Evolutionary conservation across 2,888 invertebrate species (phyloP).

Genomic region (Xestia rhomboidea): DNA sequence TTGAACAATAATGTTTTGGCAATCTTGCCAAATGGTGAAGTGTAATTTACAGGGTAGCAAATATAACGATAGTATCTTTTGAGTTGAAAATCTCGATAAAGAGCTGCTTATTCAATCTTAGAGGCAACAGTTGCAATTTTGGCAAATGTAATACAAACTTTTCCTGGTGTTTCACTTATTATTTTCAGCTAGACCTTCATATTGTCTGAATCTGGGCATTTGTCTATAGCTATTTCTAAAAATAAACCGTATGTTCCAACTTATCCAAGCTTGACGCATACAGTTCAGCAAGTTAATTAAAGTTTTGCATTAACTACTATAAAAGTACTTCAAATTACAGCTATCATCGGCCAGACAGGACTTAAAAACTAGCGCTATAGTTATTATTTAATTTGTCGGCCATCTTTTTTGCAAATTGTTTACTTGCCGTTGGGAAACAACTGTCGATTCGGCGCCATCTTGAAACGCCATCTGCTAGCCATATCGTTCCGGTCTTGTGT

Average conservation of each 20-base stretch:
- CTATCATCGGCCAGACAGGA: constrained; percentile 28
- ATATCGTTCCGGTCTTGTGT: constrained; percentile 48
- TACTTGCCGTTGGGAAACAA: constrained; percentile 44
- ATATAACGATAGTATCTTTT: not conserved
- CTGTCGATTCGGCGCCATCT: constrained; percentile 61
- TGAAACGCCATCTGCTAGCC: constrained; percentile 59
- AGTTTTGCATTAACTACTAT: constrained; percentile 22
- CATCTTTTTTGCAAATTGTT: constrained; percentile 47
- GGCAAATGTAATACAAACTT: not conserved
- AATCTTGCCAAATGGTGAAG: not conserved
- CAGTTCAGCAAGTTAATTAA: constrained; percentile 45
- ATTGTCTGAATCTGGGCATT: not conserved
- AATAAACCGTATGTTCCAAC: constrained; percentile 28
- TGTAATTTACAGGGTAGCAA: not conserved
- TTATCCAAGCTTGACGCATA: constrained; percentile 25
- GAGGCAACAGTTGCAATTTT: not conserved
- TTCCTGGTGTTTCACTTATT: not conserved
- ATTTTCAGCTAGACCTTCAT: not conserved
- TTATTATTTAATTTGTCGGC: constrained; percentile 52
- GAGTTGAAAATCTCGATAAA: not conserved
- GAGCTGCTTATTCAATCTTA: not conserved
- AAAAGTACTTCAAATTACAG: constrained; percentile 50
- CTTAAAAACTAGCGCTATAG: constrained; percentile 14
- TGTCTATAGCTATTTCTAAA: constrained; percentile 9
- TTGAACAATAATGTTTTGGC: not conserved